Evolutionary conservation across 2,797 vertebrate species (phyloP), one percentile per base, ranked within the genome.

Genomic region (Schizopygopsis malacanthus): DNA sequence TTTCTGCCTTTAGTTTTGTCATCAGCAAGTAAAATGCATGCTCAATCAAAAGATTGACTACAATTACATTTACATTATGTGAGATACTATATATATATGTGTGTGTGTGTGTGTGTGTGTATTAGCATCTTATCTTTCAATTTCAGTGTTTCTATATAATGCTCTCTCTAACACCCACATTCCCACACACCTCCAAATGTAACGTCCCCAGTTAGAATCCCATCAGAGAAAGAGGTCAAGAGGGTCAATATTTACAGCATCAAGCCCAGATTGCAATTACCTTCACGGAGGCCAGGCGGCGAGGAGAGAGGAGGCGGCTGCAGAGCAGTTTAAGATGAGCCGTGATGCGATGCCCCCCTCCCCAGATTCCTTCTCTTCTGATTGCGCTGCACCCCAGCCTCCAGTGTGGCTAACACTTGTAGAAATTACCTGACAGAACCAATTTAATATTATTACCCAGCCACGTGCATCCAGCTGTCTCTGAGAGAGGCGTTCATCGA

Each of bases 381-480:
- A 94, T 93, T 94, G 93, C 91, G 88, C 82, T 93, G 92, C 92
- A 92, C 92, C 89, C 89, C 86, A 87, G 91, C 88, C 84, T 89
- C 92, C 91, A 86, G 86, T 95, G 93, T 92, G 93, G 93, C 89
- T 95, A 95, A 95, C 94, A 94, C 94, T 95, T 93, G 93, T 95
- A 94, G 94, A 95, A 95, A 96, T 95, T 93, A 94, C 94, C 94
- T 95, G 95, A 95, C 95, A 95, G 92, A 95, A 95, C 93, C 93
- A 95, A 95, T 96, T 92, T 91, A 90, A 93, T 92, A 92, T 94
- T 94, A 94, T 95, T 95, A 95, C 93, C 92, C 91, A 94, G 94
- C 94, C 92, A 92, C 89, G 93, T 91, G 92, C 91, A 85, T 88
- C 88, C 88, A 87, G 87, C 87, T 85, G 86, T 89, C 87, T 86